Conservation (phyloP, 2,797 vertebrate genomes). For the Sebastes iracundus region DNA sequence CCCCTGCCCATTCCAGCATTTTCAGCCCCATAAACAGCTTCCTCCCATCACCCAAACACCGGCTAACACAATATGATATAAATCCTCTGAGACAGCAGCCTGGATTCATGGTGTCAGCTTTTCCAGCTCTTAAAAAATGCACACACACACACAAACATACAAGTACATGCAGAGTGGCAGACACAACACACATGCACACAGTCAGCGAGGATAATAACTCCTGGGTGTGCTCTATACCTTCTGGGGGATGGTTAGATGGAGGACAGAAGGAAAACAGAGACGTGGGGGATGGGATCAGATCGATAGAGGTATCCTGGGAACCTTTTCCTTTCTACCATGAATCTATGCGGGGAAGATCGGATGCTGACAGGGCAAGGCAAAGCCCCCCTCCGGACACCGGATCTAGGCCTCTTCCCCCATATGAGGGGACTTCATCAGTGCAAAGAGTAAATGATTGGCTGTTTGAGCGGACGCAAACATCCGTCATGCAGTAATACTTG, state of each 20-base stretch:
- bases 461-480: slow-evolving; percentile 30
- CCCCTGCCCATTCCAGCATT: slow-evolving; percentile 36
- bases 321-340: slow-evolving; percentile 45
- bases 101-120: slow-evolving; percentile 50
- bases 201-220: slow-evolving; percentile 20
- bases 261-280: slow-evolving; percentile 8
- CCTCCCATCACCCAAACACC: slow-evolving; percentile 50
- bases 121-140: slow-evolving; percentile 32
- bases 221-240: slow-evolving; percentile 17
- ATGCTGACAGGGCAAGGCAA: slow-evolving; percentile 60
- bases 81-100: slow-evolving; percentile 43
- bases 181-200: slow-evolving; percentile 18
- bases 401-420: slow-evolving; percentile 13
- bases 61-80: slow-evolving; percentile 45
- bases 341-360: slow-evolving; percentile 51
- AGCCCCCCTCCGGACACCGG: slow-evolving; percentile 17
- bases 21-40: slow-evolving; percentile 46
- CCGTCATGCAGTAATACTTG: slow-evolving; percentile 18
- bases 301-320: slow-evolving; percentile 62
- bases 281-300: slow-evolving; percentile 49
- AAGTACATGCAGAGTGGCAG: background rate
- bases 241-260: slow-evolving; percentile 45
- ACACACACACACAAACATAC: slow-evolving; percentile 1
- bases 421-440: slow-evolving; percentile 31
- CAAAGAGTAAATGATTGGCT: slow-evolving; percentile 40